Percentiles rank a stretch among this genome's conserved stretches.
phyloP scores from a whole-genome alignment of 2,888 invertebrate genomes.

The Perizoma flavofasciatum region DNA sequence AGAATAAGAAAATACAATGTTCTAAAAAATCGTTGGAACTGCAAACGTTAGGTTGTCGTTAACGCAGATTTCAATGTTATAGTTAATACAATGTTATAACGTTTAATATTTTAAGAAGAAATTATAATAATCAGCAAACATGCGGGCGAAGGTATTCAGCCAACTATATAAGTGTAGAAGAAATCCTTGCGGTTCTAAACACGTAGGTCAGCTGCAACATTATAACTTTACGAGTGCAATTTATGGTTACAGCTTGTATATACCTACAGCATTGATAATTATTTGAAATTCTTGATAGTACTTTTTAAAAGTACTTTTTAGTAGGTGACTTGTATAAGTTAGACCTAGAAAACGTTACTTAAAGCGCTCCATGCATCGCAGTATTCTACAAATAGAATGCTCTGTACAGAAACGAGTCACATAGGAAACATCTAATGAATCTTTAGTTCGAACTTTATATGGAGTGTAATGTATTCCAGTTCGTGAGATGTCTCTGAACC shows the following conservation, averaged over 20 bases:
- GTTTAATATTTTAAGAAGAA: constrained; percentile 14
- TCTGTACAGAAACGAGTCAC: constrained; percentile 21
- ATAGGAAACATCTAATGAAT: constrained; percentile 29
- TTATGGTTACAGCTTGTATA: constrained; percentile 5
- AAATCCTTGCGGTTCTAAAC: constrained; percentile 13
- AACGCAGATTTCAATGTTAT: too few relatives aligned
- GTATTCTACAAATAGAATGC: constrained; percentile 22
- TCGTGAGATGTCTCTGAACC: constrained; percentile 33
- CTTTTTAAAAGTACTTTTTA: too few relatives aligned
- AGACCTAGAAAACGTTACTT: constrained; percentile 3
- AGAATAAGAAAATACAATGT: constrained; percentile 10
- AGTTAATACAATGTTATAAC: constrained; percentile 1
- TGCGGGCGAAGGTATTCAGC: constrained; percentile 8
- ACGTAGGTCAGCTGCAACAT: constrained; percentile 13
- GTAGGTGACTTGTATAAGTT: too few relatives aligned
- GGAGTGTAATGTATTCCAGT: constrained; percentile 28
- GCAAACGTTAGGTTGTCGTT: neutral
- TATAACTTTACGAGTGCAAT: constrained; percentile 10
- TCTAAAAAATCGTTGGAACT: constrained; percentile 6
- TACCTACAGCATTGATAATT: too few relatives aligned
- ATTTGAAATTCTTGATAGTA: too few relatives aligned
- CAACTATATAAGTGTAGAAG: constrained; percentile 15
- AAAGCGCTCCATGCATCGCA: neutral
- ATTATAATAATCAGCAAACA: constrained; percentile 11
- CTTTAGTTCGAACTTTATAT: constrained; percentile 23